phyloP scores from a whole-genome alignment of 2,888 invertebrate species.

The Parnassius glacialis region DNA sequence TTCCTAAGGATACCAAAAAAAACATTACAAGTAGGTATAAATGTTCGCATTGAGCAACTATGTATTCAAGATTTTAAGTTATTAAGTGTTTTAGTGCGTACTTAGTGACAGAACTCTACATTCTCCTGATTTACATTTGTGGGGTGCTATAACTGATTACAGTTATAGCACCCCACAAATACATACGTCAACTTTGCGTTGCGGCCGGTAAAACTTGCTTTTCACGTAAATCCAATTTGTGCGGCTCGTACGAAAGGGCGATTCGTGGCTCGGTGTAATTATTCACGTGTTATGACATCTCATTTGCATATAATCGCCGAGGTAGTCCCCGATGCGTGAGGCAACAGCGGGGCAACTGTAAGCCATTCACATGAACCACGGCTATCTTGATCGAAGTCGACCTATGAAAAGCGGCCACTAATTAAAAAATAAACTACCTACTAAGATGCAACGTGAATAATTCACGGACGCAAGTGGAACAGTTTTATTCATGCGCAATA shows the following conservation, averaged over 20 bases:
- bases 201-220: constrained; percentile 63
- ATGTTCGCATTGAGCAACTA: no score
- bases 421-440: constrained; percentile 78
- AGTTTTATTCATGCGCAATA: constrained; percentile 54
- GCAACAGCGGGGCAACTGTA: constrained; percentile 61
- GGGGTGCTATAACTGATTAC: no score
- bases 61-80: no score
- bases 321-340: constrained; percentile 72
- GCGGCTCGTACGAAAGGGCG: constrained; percentile 72
- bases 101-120: constrained; percentile 17
- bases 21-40: no score
- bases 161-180: constrained; percentile 43
- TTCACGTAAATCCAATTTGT: constrained; percentile 79
- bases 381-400: constrained; percentile 73
- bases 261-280: constrained; percentile 76
- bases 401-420: constrained; percentile 78
- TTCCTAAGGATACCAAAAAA: no score
- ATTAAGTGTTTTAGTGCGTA: not conserved
- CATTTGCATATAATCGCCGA: constrained; percentile 79
- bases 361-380: constrained; percentile 77
- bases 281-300: constrained; percentile 81
- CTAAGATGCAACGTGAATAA: constrained; percentile 67
- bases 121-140: constrained; percentile 10
- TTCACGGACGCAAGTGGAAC: constrained; percentile 63
- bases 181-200: constrained; percentile 58